phyloP scores from a whole-genome alignment of 2,113 vertebrate species.

The Scophthalmus maximus region DNA sequence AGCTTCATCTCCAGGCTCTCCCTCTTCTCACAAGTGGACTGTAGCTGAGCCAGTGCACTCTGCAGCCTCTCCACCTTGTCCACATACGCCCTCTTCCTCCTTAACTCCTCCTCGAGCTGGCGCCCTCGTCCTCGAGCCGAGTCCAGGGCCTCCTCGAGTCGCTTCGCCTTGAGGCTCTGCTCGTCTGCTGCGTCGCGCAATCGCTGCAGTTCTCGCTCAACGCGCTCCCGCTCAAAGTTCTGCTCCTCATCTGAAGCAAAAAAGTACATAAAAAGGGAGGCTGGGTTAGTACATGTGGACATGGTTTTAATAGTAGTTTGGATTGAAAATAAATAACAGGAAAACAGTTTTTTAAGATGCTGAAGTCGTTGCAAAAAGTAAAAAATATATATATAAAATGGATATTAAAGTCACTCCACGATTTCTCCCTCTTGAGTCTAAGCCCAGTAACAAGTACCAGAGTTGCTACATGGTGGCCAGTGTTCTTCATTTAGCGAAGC shows the following conservation, averaged over 20 bases:
- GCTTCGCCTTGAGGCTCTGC: conserved; percentile 87
- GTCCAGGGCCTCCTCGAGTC: conserved; percentile 92
- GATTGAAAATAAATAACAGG: too few relatives aligned
- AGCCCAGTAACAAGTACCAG: conserved; percentile 53
- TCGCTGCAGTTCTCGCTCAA: conserved; percentile 88
- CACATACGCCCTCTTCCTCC: conserved; percentile 94
- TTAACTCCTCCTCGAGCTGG: conserved; percentile 91
- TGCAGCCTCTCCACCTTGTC: conserved; percentile 97
- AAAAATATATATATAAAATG: neutral
- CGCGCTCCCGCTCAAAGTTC: conserved; percentile 90
- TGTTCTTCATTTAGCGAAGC: conserved; percentile 76
- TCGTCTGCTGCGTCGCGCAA: conserved; percentile 89
- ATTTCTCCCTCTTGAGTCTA: conserved; percentile 28
- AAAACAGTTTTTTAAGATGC: neutral
- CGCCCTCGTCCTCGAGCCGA: conserved; percentile 87
- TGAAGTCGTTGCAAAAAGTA: neutral
- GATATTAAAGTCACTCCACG: neutral
- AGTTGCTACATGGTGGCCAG: conserved; percentile 62
- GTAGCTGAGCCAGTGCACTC: conserved; percentile 94
- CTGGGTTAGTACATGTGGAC: neutral
- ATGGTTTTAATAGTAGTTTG: neutral
- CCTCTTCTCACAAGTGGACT: conserved; percentile 96
- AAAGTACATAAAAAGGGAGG: neutral
- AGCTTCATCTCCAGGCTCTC: conserved; percentile 93
- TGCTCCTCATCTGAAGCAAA: conserved; percentile 88